Evolutionary conservation across 2,797 vertebrate species (phyloP).

Genomic region (Falco cherrug): DNA sequence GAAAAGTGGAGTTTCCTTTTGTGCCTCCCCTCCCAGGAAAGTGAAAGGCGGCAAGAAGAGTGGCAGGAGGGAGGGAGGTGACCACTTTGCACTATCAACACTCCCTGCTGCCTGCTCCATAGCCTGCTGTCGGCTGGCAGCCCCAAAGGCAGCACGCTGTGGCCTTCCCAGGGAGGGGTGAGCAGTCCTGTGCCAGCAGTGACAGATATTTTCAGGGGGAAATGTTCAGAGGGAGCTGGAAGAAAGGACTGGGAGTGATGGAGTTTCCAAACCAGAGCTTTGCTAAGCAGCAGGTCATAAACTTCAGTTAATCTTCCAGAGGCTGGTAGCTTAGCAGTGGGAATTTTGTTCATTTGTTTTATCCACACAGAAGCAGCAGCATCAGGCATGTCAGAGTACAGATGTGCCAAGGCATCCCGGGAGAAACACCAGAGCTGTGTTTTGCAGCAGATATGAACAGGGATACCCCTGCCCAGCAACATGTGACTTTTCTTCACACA

Average conservation of each 20-base stretch:
- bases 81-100: not conserved
- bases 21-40: slow-evolving; percentile 6
- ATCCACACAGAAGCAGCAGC: not conserved
- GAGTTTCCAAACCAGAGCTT: slow-evolving; percentile 1
- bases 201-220: not conserved
- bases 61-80: slow-evolving; percentile 14
- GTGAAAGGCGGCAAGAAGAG: slow-evolving; percentile 9
- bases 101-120: not conserved
- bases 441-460: not conserved
- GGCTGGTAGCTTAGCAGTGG: not conserved
- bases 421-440: not conserved
- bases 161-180: not conserved
- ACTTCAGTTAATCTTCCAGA: not conserved
- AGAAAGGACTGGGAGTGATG: not conserved
- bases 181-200: not conserved
- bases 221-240: not conserved
- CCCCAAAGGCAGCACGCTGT: not conserved
- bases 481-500: not conserved
- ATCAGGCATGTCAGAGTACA: not conserved
- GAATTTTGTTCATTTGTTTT: not conserved
- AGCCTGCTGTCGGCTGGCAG: not conserved
- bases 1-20: slow-evolving; percentile 43
- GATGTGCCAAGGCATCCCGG: not conserved
- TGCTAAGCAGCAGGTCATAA: not conserved
- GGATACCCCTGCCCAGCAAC: not conserved